Percentiles rank a stretch among this genome's conserved stretches.
Evolutionary conservation across 2,113 vertebrate genomes (phyloP).

Genomic region (Podocnemis expansa): DNA sequence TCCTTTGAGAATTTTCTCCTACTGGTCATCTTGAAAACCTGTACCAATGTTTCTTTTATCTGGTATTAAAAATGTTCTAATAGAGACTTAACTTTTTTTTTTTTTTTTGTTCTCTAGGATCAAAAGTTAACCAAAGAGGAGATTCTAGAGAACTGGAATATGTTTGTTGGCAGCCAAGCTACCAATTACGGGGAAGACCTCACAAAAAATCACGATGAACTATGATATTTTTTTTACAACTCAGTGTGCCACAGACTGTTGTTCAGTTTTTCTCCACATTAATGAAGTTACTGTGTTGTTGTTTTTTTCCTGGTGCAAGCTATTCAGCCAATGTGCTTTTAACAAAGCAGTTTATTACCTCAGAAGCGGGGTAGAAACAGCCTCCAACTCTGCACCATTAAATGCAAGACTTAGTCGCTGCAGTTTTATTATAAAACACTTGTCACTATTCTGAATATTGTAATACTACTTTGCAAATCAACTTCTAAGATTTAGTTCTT

Average conservation of each 20-base stretch:
- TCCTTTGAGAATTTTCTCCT: neutral
- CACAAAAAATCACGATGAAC: slow-evolving; percentile 93
- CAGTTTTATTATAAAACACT: slow-evolving; percentile 22
- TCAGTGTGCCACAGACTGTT: neutral
- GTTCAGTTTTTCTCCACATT: neutral
- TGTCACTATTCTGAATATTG: slow-evolving; percentile 19
- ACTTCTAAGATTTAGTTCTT: slow-evolving; percentile 15
- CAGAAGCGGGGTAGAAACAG: slow-evolving; percentile 40
- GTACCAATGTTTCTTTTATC: neutral
- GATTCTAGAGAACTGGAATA: slow-evolving; percentile 97
- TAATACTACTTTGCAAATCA: neutral
- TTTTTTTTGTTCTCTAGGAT: slow-evolving; percentile 80
- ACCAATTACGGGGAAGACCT: slow-evolving; percentile 98
- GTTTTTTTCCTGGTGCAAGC: no score
- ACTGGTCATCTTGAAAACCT: neutral
- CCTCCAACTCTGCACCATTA: slow-evolving; percentile 44
- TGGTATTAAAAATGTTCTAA: neutral
- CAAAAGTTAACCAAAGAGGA: slow-evolving; percentile 94
- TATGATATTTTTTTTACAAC: slow-evolving; percentile 80
- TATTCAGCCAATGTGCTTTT: slow-evolving; percentile 46
- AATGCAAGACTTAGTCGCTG: slow-evolving; percentile 17
- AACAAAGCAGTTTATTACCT: slow-evolving; percentile 65
- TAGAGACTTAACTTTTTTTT: neutral
- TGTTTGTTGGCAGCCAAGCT: slow-evolving; percentile 99
- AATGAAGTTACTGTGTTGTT: neutral